Conservation (phyloP, 92 coral and sea anemone species). For the Porites lobata region DNA sequence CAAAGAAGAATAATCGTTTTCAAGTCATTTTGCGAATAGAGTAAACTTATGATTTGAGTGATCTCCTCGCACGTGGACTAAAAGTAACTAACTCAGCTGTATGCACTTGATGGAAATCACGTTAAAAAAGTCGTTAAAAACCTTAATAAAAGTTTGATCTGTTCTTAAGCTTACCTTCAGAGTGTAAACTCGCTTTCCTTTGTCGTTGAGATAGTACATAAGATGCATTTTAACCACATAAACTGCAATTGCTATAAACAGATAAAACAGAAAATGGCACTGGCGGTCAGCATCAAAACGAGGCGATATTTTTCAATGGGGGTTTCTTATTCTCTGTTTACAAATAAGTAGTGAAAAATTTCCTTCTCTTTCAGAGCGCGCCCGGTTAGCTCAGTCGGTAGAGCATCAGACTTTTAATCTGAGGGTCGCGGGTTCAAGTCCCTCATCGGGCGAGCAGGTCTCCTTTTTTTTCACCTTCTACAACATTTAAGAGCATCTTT, state of each 20-base stretch:
- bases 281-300: neutral
- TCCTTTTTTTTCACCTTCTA: constrained; percentile 34
- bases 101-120: neutral
- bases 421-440: constrained; percentile 99
- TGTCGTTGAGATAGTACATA: constrained; percentile 84
- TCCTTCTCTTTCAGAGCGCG: neutral
- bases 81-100: neutral
- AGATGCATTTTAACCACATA: constrained; percentile 79
- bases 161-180: constrained; percentile 71
- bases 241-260: no score
- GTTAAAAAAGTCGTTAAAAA: neutral
- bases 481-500: neutral
- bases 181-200: constrained; percentile 92
- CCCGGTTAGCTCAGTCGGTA: constrained; percentile 99
- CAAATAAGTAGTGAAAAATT: neutral
- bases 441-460: constrained; percentile 94
- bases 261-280: neutral
- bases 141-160: neutral
- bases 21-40: neutral
- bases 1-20: constrained; percentile 7
- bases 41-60: neutral
- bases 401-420: constrained; percentile 99
- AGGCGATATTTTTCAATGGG: neutral
- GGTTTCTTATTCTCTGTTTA: no score
- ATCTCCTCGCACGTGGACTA: constrained; percentile 15